A percentile compares a stretch with the other conserved stretches of the same genome.
phyloP scores from a whole-genome alignment of 1,140 invertebrate species.

The Metaphire vulgaris region DNA sequence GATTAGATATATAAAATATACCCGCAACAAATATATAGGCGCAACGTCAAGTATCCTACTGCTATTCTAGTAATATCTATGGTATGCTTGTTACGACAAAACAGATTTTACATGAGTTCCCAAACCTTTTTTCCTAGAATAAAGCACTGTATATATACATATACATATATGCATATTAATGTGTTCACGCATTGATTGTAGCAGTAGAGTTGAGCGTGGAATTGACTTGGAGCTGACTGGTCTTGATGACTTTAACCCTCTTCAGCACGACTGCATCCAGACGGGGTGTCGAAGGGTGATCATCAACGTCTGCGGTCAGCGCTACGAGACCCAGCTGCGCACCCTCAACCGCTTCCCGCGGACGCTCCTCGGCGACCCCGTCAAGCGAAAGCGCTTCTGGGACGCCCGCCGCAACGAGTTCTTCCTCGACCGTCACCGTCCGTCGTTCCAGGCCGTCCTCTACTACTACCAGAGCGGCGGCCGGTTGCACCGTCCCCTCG shows the following conservation, averaged over 20 bases:
- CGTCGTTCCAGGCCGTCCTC: slow-evolving; percentile 77
- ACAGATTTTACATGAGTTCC: no score
- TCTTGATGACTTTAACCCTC: neutral
- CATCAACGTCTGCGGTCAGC: slow-evolving; percentile 93
- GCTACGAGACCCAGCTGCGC: slow-evolving; percentile 95
- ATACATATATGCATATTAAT: neutral
- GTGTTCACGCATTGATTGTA: neutral
- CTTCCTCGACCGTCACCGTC: slow-evolving; percentile 98
- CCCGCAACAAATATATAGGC: no score
- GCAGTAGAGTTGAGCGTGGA: neutral
- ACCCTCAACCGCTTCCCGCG: slow-evolving; percentile 72
- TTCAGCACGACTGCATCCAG: slow-evolving; percentile 77
- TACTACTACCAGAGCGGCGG: slow-evolving; percentile 99
- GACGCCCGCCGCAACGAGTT: slow-evolving; percentile 95
- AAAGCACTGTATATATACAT: neutral
- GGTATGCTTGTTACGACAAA: no score
- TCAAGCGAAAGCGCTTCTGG: slow-evolving; percentile 75
- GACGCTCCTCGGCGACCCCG: slow-evolving; percentile 90
- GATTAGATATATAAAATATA: no score
- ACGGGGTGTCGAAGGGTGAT: slow-evolving; percentile 81
- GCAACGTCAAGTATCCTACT: no score
- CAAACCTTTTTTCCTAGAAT: no score
- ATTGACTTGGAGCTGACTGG: neutral
- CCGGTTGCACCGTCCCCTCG: slow-evolving; percentile 87
- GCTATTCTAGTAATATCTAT: no score